A percentile compares a stretch with the other conserved stretches of the same genome.
Evolutionary conservation across 2,113 vertebrate species (phyloP).

Genomic region (Ovibos moschatus): DNA sequence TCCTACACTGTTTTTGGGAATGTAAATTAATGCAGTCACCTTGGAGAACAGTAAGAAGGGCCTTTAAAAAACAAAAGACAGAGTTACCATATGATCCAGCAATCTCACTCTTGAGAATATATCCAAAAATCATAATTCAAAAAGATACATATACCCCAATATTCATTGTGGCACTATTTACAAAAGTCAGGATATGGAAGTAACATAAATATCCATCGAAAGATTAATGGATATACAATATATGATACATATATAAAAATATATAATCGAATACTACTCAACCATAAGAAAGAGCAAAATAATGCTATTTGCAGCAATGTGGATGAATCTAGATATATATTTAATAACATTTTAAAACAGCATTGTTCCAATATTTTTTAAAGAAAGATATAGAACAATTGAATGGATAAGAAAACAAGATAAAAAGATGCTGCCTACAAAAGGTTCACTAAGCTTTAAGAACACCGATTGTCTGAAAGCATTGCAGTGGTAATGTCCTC

Average conservation of each 20-base stretch:
- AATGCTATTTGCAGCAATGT: not conserved
- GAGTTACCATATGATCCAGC: not conserved
- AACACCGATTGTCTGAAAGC: not conserved
- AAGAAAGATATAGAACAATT: not conserved
- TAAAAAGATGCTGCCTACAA: not conserved
- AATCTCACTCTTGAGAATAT: not conserved
- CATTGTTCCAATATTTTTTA: not conserved
- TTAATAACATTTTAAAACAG: not conserved
- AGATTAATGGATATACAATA: not conserved
- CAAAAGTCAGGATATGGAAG: not conserved
- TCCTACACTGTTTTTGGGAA: not conserved
- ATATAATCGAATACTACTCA: not conserved
- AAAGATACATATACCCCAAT: not conserved
- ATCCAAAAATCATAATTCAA: not conserved
- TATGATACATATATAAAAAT: not conserved
- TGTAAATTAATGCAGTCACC: not conserved
- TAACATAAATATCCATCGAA: not conserved
- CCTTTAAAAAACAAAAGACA: not conserved
- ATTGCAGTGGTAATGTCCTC: not conserved
- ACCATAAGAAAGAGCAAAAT: not conserved
- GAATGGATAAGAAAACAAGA: not conserved
- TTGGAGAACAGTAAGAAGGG: not conserved
- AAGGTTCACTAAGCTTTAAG: not conserved
- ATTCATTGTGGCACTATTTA: not conserved
- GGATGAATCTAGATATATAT: not conserved